Evolutionary conservation across 2,888 invertebrate species (phyloP), one percentile per base, ranked within the genome.

Genomic region (Conchocele bisecta): DNA sequence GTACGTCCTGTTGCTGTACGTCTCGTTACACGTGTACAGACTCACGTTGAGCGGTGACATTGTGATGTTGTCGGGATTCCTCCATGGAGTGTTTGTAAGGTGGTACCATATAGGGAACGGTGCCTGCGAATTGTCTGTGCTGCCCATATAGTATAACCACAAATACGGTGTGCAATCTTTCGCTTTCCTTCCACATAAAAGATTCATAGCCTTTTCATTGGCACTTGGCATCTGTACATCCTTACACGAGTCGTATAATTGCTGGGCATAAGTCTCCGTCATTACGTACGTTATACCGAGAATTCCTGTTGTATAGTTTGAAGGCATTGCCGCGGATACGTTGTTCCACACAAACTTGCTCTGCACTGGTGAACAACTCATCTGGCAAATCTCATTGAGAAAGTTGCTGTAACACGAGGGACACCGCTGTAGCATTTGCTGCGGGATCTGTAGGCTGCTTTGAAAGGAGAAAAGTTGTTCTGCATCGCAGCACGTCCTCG

Each of bases 371-470:
- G 94, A 93, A 91, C 98, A 98, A 0, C 97, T 96, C 91, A 97
- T 93, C 66, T 94, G 94, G 90, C 98, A 98, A 83, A 97, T 94
- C 84, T 97, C 95, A 75, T 94, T 93, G 39, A 94, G 92, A 89
- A 98, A 95, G 92, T 98, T 98, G 78, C 93, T 93, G 92, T 95
- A 93, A 90, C 98, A 99, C 0, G 96, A 94, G 0, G 98, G 98
- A 91, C 98, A 99, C 60, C 97, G 93, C 39, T 93, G 92, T 29
- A 98, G 80, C 69, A 97, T 93, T 89, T 94, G 93, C 48, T 94
- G 94, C 0, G 95, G 95, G 71, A 94, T 91, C 2, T 89, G 80
- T 77, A 96, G 91, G 72, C 86, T 89, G 6, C 50, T 57, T 3
- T 84, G 77, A 26, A 92, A 66, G 13, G 86, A 87, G 3, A 66